Evolutionary conservation across 1,140 invertebrate species (phyloP).

Genomic region (Monomorium pharaonis): DNA sequence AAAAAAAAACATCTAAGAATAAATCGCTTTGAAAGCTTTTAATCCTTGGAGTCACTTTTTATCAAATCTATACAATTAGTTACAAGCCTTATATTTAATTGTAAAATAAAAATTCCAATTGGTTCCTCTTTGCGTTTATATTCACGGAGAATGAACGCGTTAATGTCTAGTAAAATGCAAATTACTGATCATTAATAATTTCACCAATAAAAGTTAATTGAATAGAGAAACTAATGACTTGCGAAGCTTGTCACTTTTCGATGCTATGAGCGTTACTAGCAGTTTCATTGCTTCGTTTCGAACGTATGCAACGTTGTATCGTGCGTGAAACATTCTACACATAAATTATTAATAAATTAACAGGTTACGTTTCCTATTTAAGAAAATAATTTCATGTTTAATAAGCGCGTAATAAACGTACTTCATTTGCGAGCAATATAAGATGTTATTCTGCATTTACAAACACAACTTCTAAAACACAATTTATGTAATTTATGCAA

Average conservation of each 20-base stretch:
- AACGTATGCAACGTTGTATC: background rate
- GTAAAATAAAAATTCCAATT: background rate
- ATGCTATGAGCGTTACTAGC: background rate
- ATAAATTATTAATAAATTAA: constrained; percentile 27
- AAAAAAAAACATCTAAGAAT: background rate
- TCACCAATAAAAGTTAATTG: constrained; percentile 3
- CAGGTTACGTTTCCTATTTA: background rate
- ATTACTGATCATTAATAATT: constrained; percentile 22
- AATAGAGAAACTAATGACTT: constrained; percentile 33
- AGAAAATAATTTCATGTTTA: background rate
- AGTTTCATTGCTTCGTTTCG: constrained; percentile 2
- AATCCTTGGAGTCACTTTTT: background rate
- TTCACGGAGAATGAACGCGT: background rate
- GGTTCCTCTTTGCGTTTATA: background rate
- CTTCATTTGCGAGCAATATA: background rate
- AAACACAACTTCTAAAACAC: constrained; percentile 5
- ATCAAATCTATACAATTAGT: background rate
- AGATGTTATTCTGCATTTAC: background rate
- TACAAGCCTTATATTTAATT: background rate
- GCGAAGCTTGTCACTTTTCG: background rate
- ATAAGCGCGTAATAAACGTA: background rate
- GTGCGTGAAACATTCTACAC: background rate
- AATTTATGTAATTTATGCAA: background rate
- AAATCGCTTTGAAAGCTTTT: background rate
- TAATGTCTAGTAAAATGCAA: background rate